Percentiles rank a stretch among this genome's conserved stretches.
These are phyloP conservation scores for Brotogeris chrysoptera DNA, from an alignment of 2,797 vertebrate genomes.

Conservation along the genomic window DNA sequence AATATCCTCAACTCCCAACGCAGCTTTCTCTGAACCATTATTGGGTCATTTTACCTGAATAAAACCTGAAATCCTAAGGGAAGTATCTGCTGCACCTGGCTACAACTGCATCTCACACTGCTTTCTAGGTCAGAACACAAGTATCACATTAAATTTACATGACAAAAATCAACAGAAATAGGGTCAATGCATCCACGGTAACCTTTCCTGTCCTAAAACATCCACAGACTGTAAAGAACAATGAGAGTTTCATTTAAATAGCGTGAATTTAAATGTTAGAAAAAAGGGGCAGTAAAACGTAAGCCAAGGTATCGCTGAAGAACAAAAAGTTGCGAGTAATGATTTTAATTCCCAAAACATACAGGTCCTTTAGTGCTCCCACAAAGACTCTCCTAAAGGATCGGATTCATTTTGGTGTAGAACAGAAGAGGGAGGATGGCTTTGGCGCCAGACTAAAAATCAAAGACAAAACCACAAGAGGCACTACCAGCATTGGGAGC, in stretches of 20 bases:
- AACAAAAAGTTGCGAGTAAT: not conserved
- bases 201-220: not conserved
- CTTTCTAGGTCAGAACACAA: not conserved
- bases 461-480: conserved; percentile 39
- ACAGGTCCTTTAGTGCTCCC: conserved; percentile 44
- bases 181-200: not conserved
- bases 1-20: not conserved
- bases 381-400: conserved; percentile 66
- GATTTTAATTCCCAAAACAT: conserved; percentile 62
- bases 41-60: not conserved
- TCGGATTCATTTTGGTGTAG: conserved; percentile 11
- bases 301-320: not conserved
- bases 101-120: not conserved
- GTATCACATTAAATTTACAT: not conserved
- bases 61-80: not conserved
- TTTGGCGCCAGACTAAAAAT: conserved; percentile 47
- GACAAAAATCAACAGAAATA: not conserved
- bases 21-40: not conserved
- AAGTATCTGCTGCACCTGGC: not conserved
- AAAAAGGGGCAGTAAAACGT: not conserved
- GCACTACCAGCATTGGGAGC: conserved; percentile 21
- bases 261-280: not conserved
- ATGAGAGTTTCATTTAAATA: not conserved
- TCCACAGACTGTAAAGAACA: not conserved
- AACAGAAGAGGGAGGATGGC: conserved; percentile 26